Evolutionary conservation across 2,888 invertebrate genomes (phyloP), one percentile per base, ranked within the genome.

Genomic region (Drosophila aldrichi): DNA sequence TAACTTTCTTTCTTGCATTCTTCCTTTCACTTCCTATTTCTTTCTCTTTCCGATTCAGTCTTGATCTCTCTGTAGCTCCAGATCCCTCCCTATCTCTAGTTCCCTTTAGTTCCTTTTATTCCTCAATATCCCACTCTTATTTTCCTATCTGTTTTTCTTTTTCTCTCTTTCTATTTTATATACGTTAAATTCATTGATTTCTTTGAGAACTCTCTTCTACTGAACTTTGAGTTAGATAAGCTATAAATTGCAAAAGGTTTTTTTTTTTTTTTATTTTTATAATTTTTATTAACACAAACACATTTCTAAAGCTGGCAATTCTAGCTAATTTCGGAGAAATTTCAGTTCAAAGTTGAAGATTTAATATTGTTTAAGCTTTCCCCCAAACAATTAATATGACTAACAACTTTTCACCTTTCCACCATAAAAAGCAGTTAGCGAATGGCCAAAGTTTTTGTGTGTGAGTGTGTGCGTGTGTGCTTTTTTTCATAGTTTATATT

Each of bases 361-460:
- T 41, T 54, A 54, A 66, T 75, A 59, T 51, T 18, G 41, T 46
- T 18, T 16, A 49, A 52, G 79, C 76, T 77, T 77, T 78, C 76
- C 29, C 32, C 75, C 40, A 32, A 51, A 41, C 63, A 71, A 75
- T 66, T 63, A 78, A 65, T 70, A 74, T 74, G 79, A 48, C 34
- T 44, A 67, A 49, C 29, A 71, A 52, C 79, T 67, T 77, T 77
- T 75, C 76, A 77, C 66, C 77, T 77, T 74, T 70, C 38, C 32
- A 48, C 38, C n/a, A 54, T 54, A 59, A 65, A 52, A 55, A 55
- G 29, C 43, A 57, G 29, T 29, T 52, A 7, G 75, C 59, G n/a
- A 56, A 40, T 64, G 40, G 67, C 57, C 40, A 57, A 57, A 77
- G 18, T 49, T 44, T 6, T 3, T 34, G 51, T 3, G 25, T 22